Conservation (phyloP, 1,140 invertebrate genomes). For the Listronotus oregonensis region DNA sequence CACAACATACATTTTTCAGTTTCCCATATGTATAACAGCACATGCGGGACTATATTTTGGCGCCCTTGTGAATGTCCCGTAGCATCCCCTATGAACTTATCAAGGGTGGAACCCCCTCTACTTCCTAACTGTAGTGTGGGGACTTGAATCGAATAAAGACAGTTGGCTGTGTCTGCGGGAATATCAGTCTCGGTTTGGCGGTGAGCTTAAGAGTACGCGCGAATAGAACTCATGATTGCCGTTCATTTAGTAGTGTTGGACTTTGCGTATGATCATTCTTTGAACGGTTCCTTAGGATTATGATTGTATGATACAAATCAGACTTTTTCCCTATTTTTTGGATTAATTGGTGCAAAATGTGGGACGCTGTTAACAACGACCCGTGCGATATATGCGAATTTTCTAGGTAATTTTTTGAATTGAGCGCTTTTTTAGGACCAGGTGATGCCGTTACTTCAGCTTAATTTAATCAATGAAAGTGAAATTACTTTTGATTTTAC, state of each 20-base stretch:
- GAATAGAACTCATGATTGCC: constrained; percentile 19
- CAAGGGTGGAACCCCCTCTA: constrained; percentile 41
- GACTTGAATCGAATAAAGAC: constrained; percentile 37
- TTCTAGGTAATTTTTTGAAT: constrained; percentile 34
- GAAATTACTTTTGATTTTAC: constrained; percentile 20
- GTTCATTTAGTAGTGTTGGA: constrained; percentile 18
- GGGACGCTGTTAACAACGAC: constrained; percentile 38
- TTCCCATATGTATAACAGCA: constrained; percentile 25
- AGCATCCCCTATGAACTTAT: constrained; percentile 34
- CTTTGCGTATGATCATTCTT: background rate
- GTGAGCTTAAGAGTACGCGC: constrained; percentile 7
- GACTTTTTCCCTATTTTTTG: constrained; percentile 17
- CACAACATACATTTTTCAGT: constrained; percentile 7
- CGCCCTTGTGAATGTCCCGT: constrained; percentile 37
- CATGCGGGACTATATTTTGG: constrained; percentile 37
- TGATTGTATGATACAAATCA: constrained; percentile 28
- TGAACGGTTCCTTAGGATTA: constrained; percentile 28
- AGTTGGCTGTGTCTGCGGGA: constrained; percentile 34
- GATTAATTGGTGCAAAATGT: constrained; percentile 36
- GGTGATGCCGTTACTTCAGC: constrained; percentile 13
- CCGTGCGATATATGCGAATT: constrained; percentile 42
- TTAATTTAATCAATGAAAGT: constrained; percentile 34
- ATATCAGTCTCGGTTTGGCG: constrained; percentile 34
- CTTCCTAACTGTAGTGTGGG: constrained; percentile 43
- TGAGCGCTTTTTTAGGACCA: background rate